Evolutionary conservation across 2,888 invertebrate species (phyloP).

Genomic region (Xestia xanthographa): DNA sequence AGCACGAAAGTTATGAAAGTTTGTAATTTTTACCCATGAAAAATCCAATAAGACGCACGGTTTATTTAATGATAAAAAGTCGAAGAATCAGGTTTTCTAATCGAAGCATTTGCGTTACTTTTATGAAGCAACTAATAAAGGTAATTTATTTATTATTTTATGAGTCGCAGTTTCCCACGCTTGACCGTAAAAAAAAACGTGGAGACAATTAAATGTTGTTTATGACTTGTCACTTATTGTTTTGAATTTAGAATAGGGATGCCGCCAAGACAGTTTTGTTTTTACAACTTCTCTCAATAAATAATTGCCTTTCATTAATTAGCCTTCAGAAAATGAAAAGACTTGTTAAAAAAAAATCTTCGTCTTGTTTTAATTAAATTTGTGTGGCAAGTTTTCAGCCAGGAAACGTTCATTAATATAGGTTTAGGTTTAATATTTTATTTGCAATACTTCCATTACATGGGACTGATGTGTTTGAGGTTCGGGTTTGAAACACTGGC

Average conservation of each 20-base stretch:
- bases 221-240: slow-evolving; percentile 38
- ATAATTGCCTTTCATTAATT: neutral
- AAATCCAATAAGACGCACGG: neutral
- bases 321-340: neutral
- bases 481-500: too few species aligned
- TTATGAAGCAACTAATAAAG: slow-evolving; percentile 3
- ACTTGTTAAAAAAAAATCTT: neutral
- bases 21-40: too few species aligned
- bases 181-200: slow-evolving; percentile 22
- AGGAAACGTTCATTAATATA: neutral
- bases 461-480: too few species aligned
- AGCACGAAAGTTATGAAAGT: neutral
- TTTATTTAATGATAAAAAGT: neutral
- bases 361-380: neutral
- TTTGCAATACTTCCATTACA: too few species aligned
- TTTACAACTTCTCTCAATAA: neutral
- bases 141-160: slow-evolving; percentile 35
- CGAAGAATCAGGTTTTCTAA: neutral
- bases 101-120: neutral
- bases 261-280: neutral
- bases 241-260: slow-evolving; percentile 30
- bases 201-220: slow-evolving; percentile 39
- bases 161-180: slow-evolving; percentile 38
- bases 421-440: too few species aligned
- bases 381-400: neutral